Evolutionary conservation across 2,888 invertebrate genomes (phyloP).

Genomic region (Phengaris alcon): DNA sequence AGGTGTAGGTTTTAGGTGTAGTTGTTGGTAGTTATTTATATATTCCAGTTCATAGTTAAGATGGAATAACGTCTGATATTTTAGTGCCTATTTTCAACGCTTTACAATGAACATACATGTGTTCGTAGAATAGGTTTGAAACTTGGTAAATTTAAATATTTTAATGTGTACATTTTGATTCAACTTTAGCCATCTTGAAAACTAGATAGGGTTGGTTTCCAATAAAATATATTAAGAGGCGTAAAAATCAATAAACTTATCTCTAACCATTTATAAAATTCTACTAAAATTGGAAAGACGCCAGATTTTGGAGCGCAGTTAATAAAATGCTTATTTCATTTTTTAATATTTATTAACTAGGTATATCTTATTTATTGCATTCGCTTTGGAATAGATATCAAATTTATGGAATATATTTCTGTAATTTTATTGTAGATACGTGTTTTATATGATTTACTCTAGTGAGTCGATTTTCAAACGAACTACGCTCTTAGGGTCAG

Average conservation of each 20-base stretch:
- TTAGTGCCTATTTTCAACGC: too few relatives aligned
- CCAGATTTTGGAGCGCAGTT: conserved; percentile 17
- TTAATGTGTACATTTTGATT: neutral
- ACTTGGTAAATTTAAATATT: neutral
- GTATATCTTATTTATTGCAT: neutral
- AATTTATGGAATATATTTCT: neutral
- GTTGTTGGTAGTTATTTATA: too few relatives aligned
- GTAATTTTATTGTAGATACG: neutral
- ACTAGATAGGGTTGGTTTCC: neutral
- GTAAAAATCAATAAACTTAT: conserved; percentile 21
- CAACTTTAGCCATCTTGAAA: neutral
- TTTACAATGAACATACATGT: too few relatives aligned
- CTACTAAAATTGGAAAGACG: conserved; percentile 19
- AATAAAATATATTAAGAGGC: conserved; percentile 7
- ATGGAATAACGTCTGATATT: too few relatives aligned
- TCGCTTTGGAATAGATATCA: neutral
- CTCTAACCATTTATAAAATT: conserved; percentile 28
- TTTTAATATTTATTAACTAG: conserved; percentile 17
- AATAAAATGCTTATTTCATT: conserved; percentile 23
- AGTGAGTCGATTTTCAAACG: too few relatives aligned
- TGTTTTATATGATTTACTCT: too few relatives aligned
- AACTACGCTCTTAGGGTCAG: too few relatives aligned
- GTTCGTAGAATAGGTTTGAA: too few relatives aligned
- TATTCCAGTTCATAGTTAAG: too few relatives aligned
- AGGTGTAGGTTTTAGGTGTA: too few relatives aligned